Percentiles rank a stretch among this genome's conserved stretches.
These are phyloP conservation scores for Apocrypta bakeri DNA, from an alignment of 1,140 invertebrate genomes.

Conservation along the genomic window DNA sequence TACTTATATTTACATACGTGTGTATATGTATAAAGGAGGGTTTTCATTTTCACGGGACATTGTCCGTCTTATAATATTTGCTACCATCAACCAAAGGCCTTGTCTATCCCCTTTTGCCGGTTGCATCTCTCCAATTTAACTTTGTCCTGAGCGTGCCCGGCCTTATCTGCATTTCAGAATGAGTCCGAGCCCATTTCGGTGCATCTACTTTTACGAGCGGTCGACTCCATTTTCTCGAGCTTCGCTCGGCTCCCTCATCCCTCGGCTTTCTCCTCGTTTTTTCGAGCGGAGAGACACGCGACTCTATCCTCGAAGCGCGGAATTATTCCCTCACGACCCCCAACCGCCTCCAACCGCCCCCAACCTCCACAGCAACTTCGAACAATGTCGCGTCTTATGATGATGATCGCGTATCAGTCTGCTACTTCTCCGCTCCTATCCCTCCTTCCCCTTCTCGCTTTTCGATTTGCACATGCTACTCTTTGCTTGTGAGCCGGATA, in stretches of 20 bases:
- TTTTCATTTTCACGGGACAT: slow-evolving; percentile 31
- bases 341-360: no score
- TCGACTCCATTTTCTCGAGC: slow-evolving; percentile 32
- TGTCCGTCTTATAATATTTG: slow-evolving; percentile 26
- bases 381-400: slow-evolving; percentile 5
- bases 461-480: neutral
- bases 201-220: slow-evolving; percentile 42
- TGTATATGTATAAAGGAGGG: neutral
- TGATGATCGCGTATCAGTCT: neutral
- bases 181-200: slow-evolving; percentile 33
- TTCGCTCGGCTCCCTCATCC: neutral
- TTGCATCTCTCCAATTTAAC: slow-evolving; percentile 41
- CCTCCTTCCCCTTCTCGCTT: neutral
- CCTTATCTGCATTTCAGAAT: slow-evolving; percentile 42
- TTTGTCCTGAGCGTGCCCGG: slow-evolving; percentile 30
- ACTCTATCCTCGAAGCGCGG: neutral
- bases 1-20: slow-evolving; percentile 2
- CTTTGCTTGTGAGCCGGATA: neutral
- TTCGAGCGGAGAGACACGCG: neutral
- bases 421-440: neutral
- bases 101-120: neutral
- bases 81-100: neutral
- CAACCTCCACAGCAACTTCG: neutral
- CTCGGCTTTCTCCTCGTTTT: neutral
- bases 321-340: slow-evolving; percentile 4